These are phyloP conservation scores for Asteroscopus sphinx DNA, from an alignment of 2,888 invertebrate genomes.

Conservation along the genomic window DNA sequence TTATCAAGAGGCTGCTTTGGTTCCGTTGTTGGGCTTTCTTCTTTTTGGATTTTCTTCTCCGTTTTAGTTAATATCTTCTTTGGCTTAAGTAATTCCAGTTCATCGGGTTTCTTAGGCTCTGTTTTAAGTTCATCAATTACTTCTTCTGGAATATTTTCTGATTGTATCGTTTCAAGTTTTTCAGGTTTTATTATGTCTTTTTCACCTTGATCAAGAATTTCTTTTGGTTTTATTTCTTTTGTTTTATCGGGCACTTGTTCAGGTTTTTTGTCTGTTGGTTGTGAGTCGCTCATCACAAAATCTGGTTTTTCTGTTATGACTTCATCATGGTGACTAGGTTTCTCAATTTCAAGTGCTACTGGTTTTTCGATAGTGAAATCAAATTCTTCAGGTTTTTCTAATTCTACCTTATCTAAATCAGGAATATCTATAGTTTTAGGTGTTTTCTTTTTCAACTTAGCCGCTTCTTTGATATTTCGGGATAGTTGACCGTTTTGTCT, in stretches of 20 bases:
- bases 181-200: constrained; percentile 10
- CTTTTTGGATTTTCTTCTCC: constrained; percentile 14
- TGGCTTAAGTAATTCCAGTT: constrained; percentile 2
- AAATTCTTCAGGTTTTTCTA: constrained; percentile 85
- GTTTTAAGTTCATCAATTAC: constrained; percentile 1
- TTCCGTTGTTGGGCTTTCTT: constrained; percentile 6
- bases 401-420: constrained; percentile 83
- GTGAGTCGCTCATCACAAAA: background rate
- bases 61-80: background rate
- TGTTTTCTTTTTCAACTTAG: constrained; percentile 90
- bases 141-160: constrained; percentile 4
- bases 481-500: constrained; percentile 92
- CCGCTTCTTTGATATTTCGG: constrained; percentile 92
- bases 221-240: constrained; percentile 11
- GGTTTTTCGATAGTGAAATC: constrained; percentile 60
- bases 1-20: constrained; percentile 6
- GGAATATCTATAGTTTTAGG: constrained; percentile 85
- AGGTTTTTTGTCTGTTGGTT: constrained; percentile 19
- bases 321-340: constrained; percentile 33
- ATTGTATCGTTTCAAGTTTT: constrained; percentile 8
- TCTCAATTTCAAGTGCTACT: background rate
- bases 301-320: constrained; percentile 6
- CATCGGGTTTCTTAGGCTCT: background rate
- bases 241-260: constrained; percentile 5
- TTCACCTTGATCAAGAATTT: constrained; percentile 1